phyloP scores from a whole-genome alignment of 1,140 invertebrate species.

The Sarcophaga peregrina region DNA sequence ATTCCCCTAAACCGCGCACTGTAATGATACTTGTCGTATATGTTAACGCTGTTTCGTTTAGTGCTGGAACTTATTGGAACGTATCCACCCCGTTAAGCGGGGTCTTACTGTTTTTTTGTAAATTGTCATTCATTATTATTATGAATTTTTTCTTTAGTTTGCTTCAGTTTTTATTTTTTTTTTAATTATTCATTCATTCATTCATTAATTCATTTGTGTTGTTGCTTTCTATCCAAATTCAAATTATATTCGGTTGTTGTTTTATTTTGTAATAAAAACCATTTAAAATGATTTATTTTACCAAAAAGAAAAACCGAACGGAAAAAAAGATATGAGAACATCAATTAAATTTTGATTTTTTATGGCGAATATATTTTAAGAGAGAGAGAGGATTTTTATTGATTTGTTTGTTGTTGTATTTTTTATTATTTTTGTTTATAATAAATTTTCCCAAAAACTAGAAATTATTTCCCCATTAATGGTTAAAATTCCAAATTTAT shows the following conservation, averaged over 20 bases:
- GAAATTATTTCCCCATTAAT: no score
- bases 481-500: no score
- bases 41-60: no score
- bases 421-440: no score
- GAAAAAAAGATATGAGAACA: background rate
- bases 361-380: background rate
- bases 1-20: no score
- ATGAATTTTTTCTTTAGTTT: background rate
- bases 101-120: background rate
- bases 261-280: background rate
- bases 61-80: no score
- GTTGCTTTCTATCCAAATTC: background rate
- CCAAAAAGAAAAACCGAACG: background rate
- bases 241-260: background rate
- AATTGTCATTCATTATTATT: conserved; percentile 20
- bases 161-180: background rate
- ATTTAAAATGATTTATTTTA: conserved; percentile 21
- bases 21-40: no score
- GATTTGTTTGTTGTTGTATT: background rate
- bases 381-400: no score
- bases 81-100: background rate
- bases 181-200: background rate
- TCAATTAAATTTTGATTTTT: conserved; percentile 17
- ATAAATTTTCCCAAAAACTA: no score
- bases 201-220: background rate